Percentiles rank a stretch among this genome's conserved stretches.
Conservation (phyloP, 2,888 invertebrate genomes). For the Scrobipalpa atriplicella region DNA sequence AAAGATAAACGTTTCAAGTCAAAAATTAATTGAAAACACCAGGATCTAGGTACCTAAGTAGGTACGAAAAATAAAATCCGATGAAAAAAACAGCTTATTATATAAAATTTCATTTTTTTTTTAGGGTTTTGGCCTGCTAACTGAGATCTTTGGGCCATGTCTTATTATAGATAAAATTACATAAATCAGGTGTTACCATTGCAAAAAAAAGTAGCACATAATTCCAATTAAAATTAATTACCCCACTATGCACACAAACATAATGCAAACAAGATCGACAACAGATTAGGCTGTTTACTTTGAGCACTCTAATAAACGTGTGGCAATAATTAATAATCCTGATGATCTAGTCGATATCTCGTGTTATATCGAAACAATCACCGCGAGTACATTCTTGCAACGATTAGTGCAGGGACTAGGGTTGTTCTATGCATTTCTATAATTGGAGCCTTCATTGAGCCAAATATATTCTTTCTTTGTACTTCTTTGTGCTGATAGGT, state of each 20-base stretch:
- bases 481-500: too few species aligned
- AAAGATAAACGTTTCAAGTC: too few species aligned
- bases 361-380: neutral
- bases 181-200: too few species aligned
- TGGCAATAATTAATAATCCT: conserved; percentile 4
- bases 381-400: conserved; percentile 4
- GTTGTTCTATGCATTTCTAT: neutral
- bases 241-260: neutral
- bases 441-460: neutral
- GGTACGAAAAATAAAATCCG: too few species aligned
- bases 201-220: neutral
- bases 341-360: neutral
- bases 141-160: too few species aligned
- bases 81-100: too few species aligned
- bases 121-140: too few species aligned
- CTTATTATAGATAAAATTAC: too few species aligned
- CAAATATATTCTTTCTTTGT: neutral
- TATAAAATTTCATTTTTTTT: too few species aligned
- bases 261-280: neutral
- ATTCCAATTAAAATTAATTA: neutral
- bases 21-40: too few species aligned
- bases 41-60: too few species aligned
- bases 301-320: neutral
- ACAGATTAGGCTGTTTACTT: conserved; percentile 2
- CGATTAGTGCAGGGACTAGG: neutral